Evolutionary conservation across 2,888 invertebrate genomes (phyloP), one percentile per base, ranked within the genome.

Genomic region (Griposia aprilina): DNA sequence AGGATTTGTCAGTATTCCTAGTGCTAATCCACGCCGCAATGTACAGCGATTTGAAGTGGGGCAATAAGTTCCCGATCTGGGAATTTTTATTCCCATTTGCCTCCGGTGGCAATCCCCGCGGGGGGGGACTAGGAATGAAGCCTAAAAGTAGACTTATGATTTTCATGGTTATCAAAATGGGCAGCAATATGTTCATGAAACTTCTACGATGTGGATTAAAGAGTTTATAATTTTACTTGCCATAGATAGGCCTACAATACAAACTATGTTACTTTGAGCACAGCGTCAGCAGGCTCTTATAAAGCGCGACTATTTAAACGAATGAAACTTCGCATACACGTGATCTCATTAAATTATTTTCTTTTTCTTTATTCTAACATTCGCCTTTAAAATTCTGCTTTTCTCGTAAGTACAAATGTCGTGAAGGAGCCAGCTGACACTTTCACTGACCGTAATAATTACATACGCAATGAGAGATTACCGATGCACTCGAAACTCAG

Each of bases 401-500:
- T 48, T 67, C 26, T 30, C 11, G 30, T 30, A 30, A 65, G 15
- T 45, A n/a, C 55, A 69, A 41, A n/a, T 30, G 60, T 59, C 77
- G 50, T 72, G 36, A 60, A 72, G 75, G 1, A 74, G 30, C 66
- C 67, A 84, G 52, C 76, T 88, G 81, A 68, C 52, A 89, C 77
- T 87, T 89, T 83, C 81, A 76, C 74, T 83, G 76, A 66, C 55
- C 74, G 48, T 50, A 72, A 63, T 75, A 63, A 76, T 87, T 74
- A 80, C 55, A 26, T 66, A 66, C 50, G 65, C 74, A 76, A 68
- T 83, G 86, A 89, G 66, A 82, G 69, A 89, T 87, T 75, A 82
- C 63, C 70, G 63, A 72, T 89, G 87, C 82, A 82, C 62, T 79
- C 70, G 76, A 75, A 78, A 87, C 90, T 87, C 81, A 74, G 73